Evolutionary conservation across 2,797 vertebrate species (phyloP), one percentile per base, ranked within the genome.

Genomic region (Cynodonichthys magdalenae): DNA sequence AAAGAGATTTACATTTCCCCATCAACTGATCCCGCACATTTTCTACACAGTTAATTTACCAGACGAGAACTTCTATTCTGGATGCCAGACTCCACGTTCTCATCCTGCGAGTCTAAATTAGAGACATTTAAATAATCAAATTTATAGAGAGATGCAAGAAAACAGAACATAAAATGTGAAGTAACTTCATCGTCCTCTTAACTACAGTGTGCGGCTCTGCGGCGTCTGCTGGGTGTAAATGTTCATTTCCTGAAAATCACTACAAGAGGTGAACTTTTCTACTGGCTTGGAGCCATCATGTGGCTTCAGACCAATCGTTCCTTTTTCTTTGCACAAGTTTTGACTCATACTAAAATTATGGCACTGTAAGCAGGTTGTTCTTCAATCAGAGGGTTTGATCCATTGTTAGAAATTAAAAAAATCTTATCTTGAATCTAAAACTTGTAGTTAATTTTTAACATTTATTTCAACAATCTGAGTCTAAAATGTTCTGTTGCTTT

Each of bases 1-100:
- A 80, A 81, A 70, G 63, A 46, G 55, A 54, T 74, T 66, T 79
- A 75, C 36, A 77, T 82, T 77, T 71, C 77, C 55, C 64, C 65
- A 68, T 61, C 59, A 61, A 59, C 65, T 79, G 75, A 82, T 59
- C 67, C 58, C 48, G 54, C 36, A 10, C 3, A 15, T 49, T 54
- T 59, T 5, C 14, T 28, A 45, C 51, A 46, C 52, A 18, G 7
- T 63, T 74, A 48, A 70, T 74, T 74, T 55, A 19, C 56, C 46
- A 53, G 46, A 51, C 4, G 15, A 15, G 8, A 18, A 31, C 10
- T 47, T 50, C 0, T 49, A 4, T 27, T 61, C 14, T 11, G 15
- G 6, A 31, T 59, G 0, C 14, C 55, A 66, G 6, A 51, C 28
- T 4, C 5, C 29, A 58, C 34, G 36, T 50, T 1, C 42, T 71